Percentiles rank a stretch among this genome's conserved stretches.
These are phyloP conservation scores for Penelope pileata DNA, from an alignment of 2,113 vertebrate genomes.

Conservation along the genomic window DNA sequence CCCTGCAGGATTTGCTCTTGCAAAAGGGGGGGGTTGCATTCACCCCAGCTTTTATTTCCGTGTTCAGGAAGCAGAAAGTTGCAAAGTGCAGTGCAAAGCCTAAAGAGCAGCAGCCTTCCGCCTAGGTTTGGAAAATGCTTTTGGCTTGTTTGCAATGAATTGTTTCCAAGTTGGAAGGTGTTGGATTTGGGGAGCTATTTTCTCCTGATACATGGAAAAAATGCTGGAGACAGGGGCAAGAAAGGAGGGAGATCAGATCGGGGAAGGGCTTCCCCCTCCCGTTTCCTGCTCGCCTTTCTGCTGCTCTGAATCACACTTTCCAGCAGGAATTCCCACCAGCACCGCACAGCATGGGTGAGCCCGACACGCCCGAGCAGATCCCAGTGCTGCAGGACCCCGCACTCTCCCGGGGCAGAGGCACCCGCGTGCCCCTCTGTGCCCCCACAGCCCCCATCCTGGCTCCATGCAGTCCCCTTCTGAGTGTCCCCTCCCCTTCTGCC, in stretches of 20 bases:
- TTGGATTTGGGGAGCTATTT: fast-evolving
- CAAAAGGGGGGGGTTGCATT: background rate
- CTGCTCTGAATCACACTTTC: background rate
- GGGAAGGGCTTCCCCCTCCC: fast-evolving
- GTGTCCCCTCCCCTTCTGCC: too few species aligned
- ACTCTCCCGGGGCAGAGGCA: background rate
- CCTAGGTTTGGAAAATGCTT: background rate
- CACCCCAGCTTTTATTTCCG: fast-evolving
- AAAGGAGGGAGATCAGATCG: background rate
- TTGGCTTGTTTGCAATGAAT: fast-evolving
- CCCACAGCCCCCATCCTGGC: background rate
- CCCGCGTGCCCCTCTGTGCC: background rate
- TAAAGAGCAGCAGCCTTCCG: background rate
- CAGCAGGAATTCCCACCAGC: background rate
- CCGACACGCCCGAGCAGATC: background rate
- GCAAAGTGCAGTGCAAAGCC: background rate
- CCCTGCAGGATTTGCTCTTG: background rate
- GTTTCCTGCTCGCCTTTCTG: too few species aligned
- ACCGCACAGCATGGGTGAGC: background rate
- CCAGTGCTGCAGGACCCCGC: fast-evolving
- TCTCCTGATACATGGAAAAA: too few species aligned
- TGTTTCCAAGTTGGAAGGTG: background rate
- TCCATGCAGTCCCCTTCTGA: background rate
- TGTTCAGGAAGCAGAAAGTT: background rate
- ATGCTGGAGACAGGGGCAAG: background rate